Conservation (phyloP, 2,797 vertebrate genomes). For the Fundulus diaphanus region DNA sequence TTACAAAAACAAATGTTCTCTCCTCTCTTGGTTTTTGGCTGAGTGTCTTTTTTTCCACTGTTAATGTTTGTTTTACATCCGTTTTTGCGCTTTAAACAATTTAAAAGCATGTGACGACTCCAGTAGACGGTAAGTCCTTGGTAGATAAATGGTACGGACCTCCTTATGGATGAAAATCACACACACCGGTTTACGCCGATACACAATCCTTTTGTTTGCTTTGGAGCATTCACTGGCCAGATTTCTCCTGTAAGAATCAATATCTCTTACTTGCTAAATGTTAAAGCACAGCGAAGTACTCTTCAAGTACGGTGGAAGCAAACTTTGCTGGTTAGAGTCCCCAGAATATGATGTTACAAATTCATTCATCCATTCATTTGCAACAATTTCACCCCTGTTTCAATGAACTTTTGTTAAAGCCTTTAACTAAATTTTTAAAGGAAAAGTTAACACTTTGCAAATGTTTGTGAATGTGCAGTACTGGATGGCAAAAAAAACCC, state of each 20-base stretch:
- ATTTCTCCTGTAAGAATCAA: constrained; percentile 48
- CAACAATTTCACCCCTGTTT: not conserved
- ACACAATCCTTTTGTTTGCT: constrained; percentile 40
- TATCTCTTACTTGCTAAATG: constrained; percentile 50
- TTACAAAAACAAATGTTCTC: constrained; percentile 2
- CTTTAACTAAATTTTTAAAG: not conserved
- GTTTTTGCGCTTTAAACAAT: constrained; percentile 17
- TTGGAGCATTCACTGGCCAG: constrained; percentile 53
- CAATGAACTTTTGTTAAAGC: too few relatives aligned
- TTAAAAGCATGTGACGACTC: constrained; percentile 23
- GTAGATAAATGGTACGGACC: constrained; percentile 38
- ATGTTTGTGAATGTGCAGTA: not conserved
- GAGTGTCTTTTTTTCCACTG: not conserved
- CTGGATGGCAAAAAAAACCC: too few relatives aligned
- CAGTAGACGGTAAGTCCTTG: not conserved
- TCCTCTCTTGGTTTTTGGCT: not conserved
- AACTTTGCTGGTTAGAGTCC: constrained; percentile 45
- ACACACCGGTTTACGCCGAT: constrained; percentile 22
- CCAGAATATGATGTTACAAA: constrained; percentile 29
- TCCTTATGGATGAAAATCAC: constrained; percentile 29
- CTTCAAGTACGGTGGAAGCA: constrained; percentile 39
- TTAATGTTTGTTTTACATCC: constrained; percentile 19
- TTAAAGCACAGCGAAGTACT: too few relatives aligned
- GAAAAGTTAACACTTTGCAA: not conserved
- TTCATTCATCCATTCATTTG: not conserved